Conservation (phyloP, 2,797 vertebrate species). For the Sternotherus odoratus region DNA sequence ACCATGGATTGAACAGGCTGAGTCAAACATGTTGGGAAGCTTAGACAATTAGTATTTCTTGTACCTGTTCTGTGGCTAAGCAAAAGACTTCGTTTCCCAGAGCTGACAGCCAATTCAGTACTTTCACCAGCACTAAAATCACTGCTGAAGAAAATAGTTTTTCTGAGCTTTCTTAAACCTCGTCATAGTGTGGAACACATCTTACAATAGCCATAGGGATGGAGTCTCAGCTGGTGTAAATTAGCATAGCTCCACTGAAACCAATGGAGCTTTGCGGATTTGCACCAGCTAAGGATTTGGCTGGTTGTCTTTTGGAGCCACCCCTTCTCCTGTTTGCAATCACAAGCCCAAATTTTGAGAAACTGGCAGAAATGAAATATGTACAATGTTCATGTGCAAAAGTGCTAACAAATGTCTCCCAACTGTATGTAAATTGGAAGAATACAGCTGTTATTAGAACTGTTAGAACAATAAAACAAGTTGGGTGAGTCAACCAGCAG, state of each 20-base stretch:
- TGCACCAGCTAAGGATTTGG: slow-evolving; percentile 66
- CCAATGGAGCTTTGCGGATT: slow-evolving; percentile 63
- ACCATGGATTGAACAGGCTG: neutral
- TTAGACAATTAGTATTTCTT: neutral
- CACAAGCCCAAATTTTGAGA: slow-evolving; percentile 52
- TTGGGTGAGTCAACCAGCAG: slow-evolving; percentile 72
- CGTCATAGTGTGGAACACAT: neutral
- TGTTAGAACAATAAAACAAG: slow-evolving; percentile 67
- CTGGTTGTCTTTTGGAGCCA: slow-evolving; percentile 28
- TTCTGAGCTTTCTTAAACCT: slow-evolving; percentile 43
- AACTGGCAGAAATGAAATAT: slow-evolving; percentile 61
- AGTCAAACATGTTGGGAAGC: neutral
- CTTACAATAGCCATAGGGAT: slow-evolving; percentile 62
- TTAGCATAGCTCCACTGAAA: slow-evolving; percentile 50
- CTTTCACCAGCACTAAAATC: slow-evolving; percentile 39
- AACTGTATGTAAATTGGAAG: slow-evolving; percentile 70
- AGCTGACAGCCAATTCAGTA: neutral
- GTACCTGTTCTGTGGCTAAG: neutral
- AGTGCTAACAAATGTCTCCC: slow-evolving; percentile 67
- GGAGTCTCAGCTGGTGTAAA: slow-evolving; percentile 55
- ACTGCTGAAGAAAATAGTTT: neutral
- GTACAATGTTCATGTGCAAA: slow-evolving; percentile 62
- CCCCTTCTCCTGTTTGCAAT: slow-evolving; percentile 6
- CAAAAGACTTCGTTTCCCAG: neutral
- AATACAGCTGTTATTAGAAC: slow-evolving; percentile 75